Base-by-base conservation (phyloP, 2,888 invertebrate genomes). In the Noctua janthe region DNA sequence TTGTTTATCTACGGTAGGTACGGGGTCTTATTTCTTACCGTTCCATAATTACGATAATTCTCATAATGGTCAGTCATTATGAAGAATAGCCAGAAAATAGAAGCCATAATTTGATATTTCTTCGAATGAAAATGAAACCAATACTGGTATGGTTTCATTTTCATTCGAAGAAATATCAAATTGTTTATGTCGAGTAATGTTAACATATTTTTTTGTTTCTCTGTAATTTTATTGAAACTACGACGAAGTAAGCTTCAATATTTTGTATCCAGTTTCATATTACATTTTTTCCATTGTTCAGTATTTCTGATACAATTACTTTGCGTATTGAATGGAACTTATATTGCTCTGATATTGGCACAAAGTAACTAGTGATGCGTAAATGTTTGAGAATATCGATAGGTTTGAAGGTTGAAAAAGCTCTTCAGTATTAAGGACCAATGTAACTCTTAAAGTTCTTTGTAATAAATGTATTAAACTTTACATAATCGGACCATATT, bases 201-300 rank as follows among this genome's bases (percentile, higher is more conserved):
- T 29, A 35, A 29, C 56, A 29, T 62, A 35, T 0, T 54, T 70
- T 54, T 64, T 79, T 43, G 23, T 82, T 74, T 82, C 54, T 35
- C 4, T 74, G 15, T 82, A 56, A 66, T 56, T 82, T 66, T 66
- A 49, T 56, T 73, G 49, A 56, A 67, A 74, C 15, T 56, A 80
- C 15, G 29, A 39, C 56, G 8, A 56, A 56, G 56, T 49, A 49
- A 56, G 75, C 29, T 67, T n/a, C 67, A 29, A 39, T 39, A 73
- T 81, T 39, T 23, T 23, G 67, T 56, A 35, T 51, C 15, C 15
- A 54, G 4, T 72, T 43, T 59, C 47, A 59, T 67, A 59, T 74
- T 74, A 39, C n/a, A 69, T 74, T 67, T 85, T 74, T 54, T 29
- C 39, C 43, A 56, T 49, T 80, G 54, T 74, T 84, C 72, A 69